These are phyloP conservation scores for Syrmaticus mikado DNA, from an alignment of 2,113 vertebrate genomes.

Conservation along the genomic window DNA sequence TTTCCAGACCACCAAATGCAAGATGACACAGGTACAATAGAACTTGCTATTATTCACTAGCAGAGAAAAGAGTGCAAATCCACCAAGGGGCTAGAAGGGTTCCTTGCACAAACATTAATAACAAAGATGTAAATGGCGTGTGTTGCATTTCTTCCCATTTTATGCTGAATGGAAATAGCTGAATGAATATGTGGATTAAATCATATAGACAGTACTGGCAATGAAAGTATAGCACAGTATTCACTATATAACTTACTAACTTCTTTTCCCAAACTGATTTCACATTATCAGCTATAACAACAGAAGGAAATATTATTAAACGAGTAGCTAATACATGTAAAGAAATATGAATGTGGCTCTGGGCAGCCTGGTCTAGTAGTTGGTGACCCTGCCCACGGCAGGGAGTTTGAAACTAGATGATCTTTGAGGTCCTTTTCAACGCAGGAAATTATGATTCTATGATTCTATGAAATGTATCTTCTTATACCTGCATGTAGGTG, in stretches of 20 bases:
- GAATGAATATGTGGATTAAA: neutral
- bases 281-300: neutral
- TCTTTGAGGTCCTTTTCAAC: no score
- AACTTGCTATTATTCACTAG: neutral
- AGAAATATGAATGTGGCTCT: neutral
- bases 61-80: neutral
- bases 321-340: neutral
- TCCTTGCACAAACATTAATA: neutral
- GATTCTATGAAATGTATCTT: neutral
- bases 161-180: neutral
- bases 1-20: neutral
- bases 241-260: neutral
- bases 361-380: no score
- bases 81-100: neutral
- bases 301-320: neutral
- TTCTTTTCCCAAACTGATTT: neutral
- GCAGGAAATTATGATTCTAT: no score
- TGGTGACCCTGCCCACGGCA: no score
- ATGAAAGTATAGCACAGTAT: neutral
- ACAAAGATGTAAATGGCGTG: neutral
- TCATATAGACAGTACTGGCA: neutral
- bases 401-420: no score
- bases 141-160: neutral
- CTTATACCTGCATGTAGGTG: neutral
- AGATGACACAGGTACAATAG: neutral